Base-by-base conservation (phyloP, 2,113 vertebrate species). In the Panurus biarmicus region DNA sequence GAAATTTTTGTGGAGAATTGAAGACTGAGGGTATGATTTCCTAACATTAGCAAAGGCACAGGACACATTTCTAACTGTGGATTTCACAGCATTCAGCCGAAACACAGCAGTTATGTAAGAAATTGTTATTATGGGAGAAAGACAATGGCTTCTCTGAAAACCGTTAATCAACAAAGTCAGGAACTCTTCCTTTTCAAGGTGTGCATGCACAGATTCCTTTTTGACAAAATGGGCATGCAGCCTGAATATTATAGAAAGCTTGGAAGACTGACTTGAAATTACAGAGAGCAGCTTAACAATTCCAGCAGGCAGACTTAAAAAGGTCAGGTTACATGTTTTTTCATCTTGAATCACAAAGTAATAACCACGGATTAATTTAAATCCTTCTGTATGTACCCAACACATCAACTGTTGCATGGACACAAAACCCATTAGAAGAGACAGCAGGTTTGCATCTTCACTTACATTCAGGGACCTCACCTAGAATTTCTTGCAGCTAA, bases 371-470 rank as follows among this genome's bases (percentile, higher is more conserved):
- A 31, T 64, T 24, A 67, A 64, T 67, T 67, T 35, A 78, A 60
- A 74, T 53, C 40, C 15, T 57, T n/a, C 8, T 29, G 10, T 17
- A 29, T 10, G 64, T 7, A 25, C 40, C 58, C 33, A 76, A 40
- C 38, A 66, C 15, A 58, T 6, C 70, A 58, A 66, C n/a, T 0
- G 1, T 2, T n/a, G 33, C 15, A 44, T 0, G 7, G 44, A 56
- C 47, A 67, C 13, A 84, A 80, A 93, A 60, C 7, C 45, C 64
- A 26, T 19, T 23, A 44, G 33, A 47, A 48, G 24, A 85, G 15
- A 85, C 45, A 81, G 56, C 2, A 66, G 50, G 9, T 78, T 50
- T 66, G 45, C 28, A 22, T 38, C 14, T 69, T 48, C 15, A 38
- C 45, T 79, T 70, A 47, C 18, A 51, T 51, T 62, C 54, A 83